Percentiles rank a stretch among this genome's conserved stretches.
phyloP scores from a whole-genome alignment of 1,140 invertebrate genomes.

The Drosophila gunungcola region DNA sequence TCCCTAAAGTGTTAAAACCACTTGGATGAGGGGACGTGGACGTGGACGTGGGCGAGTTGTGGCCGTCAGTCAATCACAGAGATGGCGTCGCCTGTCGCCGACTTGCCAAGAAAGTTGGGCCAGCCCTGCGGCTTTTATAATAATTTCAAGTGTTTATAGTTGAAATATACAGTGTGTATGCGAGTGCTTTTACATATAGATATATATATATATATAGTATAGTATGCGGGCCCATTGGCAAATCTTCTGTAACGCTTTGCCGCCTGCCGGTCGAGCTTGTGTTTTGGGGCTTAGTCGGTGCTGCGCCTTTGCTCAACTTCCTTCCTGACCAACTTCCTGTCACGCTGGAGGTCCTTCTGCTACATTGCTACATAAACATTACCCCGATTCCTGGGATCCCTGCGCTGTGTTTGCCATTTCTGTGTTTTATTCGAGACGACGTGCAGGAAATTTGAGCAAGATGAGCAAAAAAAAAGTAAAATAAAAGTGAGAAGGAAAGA shows the following conservation, averaged over 20 bases:
- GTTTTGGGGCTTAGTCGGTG: constrained; percentile 41
- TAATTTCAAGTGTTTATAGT: constrained; percentile 55
- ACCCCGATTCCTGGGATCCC: constrained; percentile 27
- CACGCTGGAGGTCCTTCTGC: constrained; percentile 37
- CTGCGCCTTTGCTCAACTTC: constrained; percentile 65
- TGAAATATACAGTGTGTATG: constrained; percentile 10
- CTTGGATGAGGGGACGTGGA: neutral
- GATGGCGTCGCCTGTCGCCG: constrained; percentile 66
- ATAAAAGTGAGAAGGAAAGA: constrained; percentile 15
- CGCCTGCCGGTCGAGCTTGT: constrained; percentile 34
- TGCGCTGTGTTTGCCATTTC: constrained; percentile 38
- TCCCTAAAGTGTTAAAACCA: constrained; percentile 29
- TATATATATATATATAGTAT: constrained; percentile 1
- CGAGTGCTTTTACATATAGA: constrained; percentile 4
- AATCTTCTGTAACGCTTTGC: constrained; percentile 26
- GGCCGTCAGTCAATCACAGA: constrained; percentile 68
- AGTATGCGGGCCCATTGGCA: constrained; percentile 35
- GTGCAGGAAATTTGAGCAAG: constrained; percentile 80
- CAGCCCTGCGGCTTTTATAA: constrained; percentile 44
- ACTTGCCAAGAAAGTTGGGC: constrained; percentile 59
- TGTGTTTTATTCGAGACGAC: constrained; percentile 56
- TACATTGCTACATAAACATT: constrained; percentile 70
- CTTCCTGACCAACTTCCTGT: constrained; percentile 76
- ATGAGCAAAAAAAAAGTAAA: constrained; percentile 29
- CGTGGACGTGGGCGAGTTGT: neutral